These are phyloP conservation scores for Kuschelorhynchus macadamiae DNA, from an alignment of 2,888 invertebrate genomes.

Conservation along the genomic window DNA sequence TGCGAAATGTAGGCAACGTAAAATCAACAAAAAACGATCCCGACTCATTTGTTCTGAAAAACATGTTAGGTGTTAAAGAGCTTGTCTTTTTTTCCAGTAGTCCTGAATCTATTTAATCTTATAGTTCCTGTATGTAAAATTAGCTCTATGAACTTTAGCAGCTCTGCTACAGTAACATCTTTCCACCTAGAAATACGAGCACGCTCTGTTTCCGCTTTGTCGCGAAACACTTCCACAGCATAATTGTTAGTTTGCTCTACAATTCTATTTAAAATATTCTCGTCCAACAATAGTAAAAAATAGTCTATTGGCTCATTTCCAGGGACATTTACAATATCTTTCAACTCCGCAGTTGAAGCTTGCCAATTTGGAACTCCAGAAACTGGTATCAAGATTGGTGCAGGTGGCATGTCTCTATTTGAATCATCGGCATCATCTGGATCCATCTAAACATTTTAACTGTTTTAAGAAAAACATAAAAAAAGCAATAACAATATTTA, in stretches of 20 bases:
- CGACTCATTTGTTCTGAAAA: slow-evolving; percentile 45
- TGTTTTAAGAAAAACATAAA: no score
- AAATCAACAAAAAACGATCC: slow-evolving; percentile 44
- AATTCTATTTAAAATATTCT: not conserved
- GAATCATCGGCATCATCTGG: no score
- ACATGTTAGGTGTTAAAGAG: slow-evolving; percentile 36
- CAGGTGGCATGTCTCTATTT: no score
- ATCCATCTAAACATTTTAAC: no score
- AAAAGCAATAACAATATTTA: no score
- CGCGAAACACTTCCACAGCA: not conserved
- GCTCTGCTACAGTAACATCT: not conserved
- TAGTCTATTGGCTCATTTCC: not conserved
- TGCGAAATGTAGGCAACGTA: slow-evolving; percentile 34
- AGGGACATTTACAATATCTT: no score
- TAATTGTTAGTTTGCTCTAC: not conserved
- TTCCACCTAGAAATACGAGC: not conserved
- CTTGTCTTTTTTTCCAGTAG: slow-evolving; percentile 46
- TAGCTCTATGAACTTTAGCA: slow-evolving; percentile 19
- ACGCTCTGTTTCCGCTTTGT: not conserved
- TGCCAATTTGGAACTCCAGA: no score
- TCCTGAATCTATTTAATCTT: slow-evolving; percentile 12
- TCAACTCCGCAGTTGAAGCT: no score
- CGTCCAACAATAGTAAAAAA: not conserved
- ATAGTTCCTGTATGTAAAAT: slow-evolving; percentile 45
- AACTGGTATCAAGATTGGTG: no score